A percentile compares a stretch with the other conserved stretches of the same genome.
phyloP scores from a whole-genome alignment of 1,140 invertebrate species.

The Grapholita molesta region DNA sequence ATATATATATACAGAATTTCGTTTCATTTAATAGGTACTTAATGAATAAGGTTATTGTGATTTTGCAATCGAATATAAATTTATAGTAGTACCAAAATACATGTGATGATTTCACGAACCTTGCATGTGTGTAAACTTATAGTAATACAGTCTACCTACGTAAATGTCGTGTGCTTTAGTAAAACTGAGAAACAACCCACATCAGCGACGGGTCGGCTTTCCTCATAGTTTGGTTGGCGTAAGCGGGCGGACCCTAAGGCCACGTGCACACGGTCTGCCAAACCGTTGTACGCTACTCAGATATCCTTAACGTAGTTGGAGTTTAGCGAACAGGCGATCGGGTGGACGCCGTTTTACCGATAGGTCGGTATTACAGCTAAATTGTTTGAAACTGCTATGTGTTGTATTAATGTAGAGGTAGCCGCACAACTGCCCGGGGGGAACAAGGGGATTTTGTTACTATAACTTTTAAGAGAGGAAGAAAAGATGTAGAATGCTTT shows the following conservation, averaged over 20 bases:
- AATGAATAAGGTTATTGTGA: too few relatives aligned
- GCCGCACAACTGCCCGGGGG: not conserved
- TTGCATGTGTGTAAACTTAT: not conserved
- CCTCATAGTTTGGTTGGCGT: conserved; percentile 1
- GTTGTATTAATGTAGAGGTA: not conserved
- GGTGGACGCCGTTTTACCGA: not conserved
- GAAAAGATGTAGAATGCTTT: not conserved
- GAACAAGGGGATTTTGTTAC: not conserved
- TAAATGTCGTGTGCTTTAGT: conserved; percentile 10
- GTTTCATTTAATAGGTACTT: too few relatives aligned
- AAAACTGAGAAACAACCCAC: conserved; percentile 16
- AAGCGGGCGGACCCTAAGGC: conserved; percentile 3
- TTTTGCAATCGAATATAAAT: not conserved
- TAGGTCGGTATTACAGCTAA: conserved; percentile 7
- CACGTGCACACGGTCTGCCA: not conserved
- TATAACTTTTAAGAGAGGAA: not conserved
- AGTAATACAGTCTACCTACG: not conserved
- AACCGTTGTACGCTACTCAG: not conserved
- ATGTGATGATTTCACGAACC: not conserved
- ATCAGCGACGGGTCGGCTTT: conserved; percentile 12
- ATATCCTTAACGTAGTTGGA: not conserved
- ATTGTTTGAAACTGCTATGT: conserved; percentile 12
- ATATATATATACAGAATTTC: too few relatives aligned
- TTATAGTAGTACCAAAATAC: not conserved
- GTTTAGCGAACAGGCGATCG: not conserved